These are phyloP conservation scores for Dendrolimus pini DNA, from an alignment of 2,888 invertebrate species.

Conservation along the genomic window DNA sequence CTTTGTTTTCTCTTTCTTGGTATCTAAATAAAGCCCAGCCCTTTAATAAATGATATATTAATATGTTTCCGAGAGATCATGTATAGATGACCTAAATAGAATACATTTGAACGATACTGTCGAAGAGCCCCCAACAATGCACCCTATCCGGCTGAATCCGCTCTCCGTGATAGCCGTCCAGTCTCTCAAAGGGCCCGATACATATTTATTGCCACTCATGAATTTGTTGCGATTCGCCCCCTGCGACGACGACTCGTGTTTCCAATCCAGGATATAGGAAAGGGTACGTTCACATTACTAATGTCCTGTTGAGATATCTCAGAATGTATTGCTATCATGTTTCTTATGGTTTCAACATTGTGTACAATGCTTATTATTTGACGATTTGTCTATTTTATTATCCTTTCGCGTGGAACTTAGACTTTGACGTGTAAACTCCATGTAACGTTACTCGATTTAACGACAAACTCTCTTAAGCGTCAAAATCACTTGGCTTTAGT, in stretches of 20 bases:
- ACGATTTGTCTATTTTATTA: no score
- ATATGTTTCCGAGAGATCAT: no score
- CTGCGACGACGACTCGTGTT: slow-evolving; percentile 2
- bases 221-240: slow-evolving; percentile 18
- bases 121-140: slow-evolving; percentile 1
- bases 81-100: neutral
- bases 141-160: slow-evolving; percentile 1
- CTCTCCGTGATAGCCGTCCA: neutral
- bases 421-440: no score
- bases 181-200: slow-evolving; percentile 24
- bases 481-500: no score
- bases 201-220: slow-evolving; percentile 36
- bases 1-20: no score
- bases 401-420: no score
- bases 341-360: no score
- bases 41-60: no score
- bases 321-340: neutral
- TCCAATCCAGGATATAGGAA: neutral
- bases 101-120: neutral
- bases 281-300: slow-evolving; percentile 24
- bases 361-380: no score
- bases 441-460: no score
- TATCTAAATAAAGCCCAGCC: no score
- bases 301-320: slow-evolving; percentile 7
- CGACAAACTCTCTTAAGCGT: no score